Percentiles rank a stretch among this genome's conserved stretches.
Evolutionary conservation across 2,888 invertebrate genomes (phyloP).

Genomic region (Parasteatoda lunata): DNA sequence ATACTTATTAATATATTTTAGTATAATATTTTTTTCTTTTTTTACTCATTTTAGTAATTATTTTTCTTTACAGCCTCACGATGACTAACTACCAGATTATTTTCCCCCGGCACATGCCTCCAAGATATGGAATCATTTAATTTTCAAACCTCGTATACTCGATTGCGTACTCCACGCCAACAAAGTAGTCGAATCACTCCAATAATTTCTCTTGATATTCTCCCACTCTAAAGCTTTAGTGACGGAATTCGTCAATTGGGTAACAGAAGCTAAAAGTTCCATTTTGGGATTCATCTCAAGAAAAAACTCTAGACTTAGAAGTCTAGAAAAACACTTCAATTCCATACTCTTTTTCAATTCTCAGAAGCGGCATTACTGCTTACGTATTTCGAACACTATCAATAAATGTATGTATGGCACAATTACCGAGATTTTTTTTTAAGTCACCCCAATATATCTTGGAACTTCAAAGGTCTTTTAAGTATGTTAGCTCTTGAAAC

Average conservation of each 20-base stretch:
- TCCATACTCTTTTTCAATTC: background rate
- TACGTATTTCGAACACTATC: conserved; percentile 11
- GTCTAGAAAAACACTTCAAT: background rate
- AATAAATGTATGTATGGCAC: background rate
- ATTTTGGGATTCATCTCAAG: conserved; percentile 4
- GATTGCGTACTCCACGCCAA: conserved; percentile 1
- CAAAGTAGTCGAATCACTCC: background rate
- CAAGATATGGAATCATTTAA: no score
- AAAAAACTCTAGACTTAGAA: conserved; percentile 4
- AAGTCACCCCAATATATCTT: background rate
- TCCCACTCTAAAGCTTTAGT: conserved; percentile 8
- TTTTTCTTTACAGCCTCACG: no score
- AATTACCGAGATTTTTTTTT: background rate
- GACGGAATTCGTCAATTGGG: conserved; percentile 12
- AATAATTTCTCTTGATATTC: background rate
- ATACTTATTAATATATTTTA: no score
- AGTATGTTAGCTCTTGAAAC: background rate
- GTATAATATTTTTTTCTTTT: no score
- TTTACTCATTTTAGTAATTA: no score
- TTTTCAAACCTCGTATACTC: background rate
- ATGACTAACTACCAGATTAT: no score
- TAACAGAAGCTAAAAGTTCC: conserved; percentile 3
- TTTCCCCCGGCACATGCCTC: no score
- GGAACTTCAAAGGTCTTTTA: conserved; percentile 3
- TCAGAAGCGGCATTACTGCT: background rate